Conservation (phyloP, 2,797 vertebrate species). For the Lerista edwardsae region DNA sequence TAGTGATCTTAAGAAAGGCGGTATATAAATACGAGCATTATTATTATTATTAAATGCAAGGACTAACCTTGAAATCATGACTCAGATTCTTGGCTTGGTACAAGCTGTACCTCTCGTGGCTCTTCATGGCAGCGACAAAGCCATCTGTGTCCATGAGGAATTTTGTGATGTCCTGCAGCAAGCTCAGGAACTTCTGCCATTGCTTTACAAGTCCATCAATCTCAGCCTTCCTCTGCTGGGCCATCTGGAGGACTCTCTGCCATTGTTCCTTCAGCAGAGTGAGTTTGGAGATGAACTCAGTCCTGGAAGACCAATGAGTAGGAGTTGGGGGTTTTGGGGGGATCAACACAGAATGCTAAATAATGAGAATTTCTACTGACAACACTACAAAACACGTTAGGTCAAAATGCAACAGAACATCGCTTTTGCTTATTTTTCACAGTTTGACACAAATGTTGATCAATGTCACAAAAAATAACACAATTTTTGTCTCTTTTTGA, state of each 20-base stretch:
- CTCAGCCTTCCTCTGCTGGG: constrained; percentile 80
- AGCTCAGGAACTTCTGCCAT: constrained; percentile 83
- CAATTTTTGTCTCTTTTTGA: too few relatives aligned
- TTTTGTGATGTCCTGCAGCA: constrained; percentile 77
- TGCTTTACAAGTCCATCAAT: constrained; percentile 80
- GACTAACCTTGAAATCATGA: constrained; percentile 83
- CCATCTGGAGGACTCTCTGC: constrained; percentile 79
- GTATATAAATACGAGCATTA: too few relatives aligned
- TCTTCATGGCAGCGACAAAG: constrained; percentile 70
- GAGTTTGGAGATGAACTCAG: constrained; percentile 87
- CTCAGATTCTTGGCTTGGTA: constrained; percentile 78
- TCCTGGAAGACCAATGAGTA: constrained; percentile 72
- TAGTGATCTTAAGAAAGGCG: too few relatives aligned
- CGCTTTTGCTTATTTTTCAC: too few relatives aligned
- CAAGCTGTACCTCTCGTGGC: constrained; percentile 75
- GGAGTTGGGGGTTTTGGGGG: too few relatives aligned
- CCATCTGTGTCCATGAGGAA: constrained; percentile 76
- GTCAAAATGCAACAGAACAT: too few relatives aligned
- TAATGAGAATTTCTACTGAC: too few relatives aligned
- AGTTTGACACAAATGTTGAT: too few relatives aligned
- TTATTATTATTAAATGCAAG: too few relatives aligned
- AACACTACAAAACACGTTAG: too few relatives aligned
- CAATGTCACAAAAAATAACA: too few relatives aligned
- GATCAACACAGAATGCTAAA: too few relatives aligned
- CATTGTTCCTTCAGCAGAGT: constrained; percentile 84